Evolutionary conservation across 2,113 vertebrate genomes (phyloP).

Genomic region (Centropus bengalensis): DNA sequence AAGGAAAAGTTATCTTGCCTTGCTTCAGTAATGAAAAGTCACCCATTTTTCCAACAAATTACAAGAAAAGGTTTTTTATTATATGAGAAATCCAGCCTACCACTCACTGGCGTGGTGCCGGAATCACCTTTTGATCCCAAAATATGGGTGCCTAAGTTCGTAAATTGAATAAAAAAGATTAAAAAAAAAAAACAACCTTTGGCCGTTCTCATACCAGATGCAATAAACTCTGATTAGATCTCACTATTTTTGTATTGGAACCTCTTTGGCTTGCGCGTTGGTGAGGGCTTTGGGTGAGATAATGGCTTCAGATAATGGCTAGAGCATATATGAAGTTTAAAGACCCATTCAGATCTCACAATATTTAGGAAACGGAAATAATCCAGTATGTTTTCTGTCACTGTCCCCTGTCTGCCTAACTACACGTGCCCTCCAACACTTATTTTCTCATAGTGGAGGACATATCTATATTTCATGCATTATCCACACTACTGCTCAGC

Average conservation of each 20-base stretch:
- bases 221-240: conserved; percentile 93
- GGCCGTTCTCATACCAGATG: conserved; percentile 80
- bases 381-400: conserved; percentile 38
- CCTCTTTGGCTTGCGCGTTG: conserved; percentile 50
- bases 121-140: conserved; percentile 81
- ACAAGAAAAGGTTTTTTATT: conserved; percentile 86
- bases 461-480: not conserved
- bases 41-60: conserved; percentile 75
- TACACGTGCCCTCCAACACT: not conserved
- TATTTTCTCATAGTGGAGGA: not conserved
- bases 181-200: conserved; percentile 28
- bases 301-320: conserved; percentile 68
- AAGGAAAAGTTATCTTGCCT: conserved; percentile 76
- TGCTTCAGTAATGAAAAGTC: conserved; percentile 70
- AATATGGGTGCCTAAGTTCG: conserved; percentile 69
- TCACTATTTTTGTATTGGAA: conserved; percentile 34
- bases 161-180: conserved; percentile 89
- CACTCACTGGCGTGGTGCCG: conserved; percentile 59
- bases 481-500: not conserved
- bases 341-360: not conserved
- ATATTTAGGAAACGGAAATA: conserved; percentile 71
- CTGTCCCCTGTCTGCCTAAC: not conserved
- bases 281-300: conserved; percentile 65
- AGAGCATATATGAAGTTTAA: conserved; percentile 61
- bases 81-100: conserved; percentile 71